phyloP scores from a whole-genome alignment of 2,113 vertebrate species.

The Petaurus breviceps region DNA sequence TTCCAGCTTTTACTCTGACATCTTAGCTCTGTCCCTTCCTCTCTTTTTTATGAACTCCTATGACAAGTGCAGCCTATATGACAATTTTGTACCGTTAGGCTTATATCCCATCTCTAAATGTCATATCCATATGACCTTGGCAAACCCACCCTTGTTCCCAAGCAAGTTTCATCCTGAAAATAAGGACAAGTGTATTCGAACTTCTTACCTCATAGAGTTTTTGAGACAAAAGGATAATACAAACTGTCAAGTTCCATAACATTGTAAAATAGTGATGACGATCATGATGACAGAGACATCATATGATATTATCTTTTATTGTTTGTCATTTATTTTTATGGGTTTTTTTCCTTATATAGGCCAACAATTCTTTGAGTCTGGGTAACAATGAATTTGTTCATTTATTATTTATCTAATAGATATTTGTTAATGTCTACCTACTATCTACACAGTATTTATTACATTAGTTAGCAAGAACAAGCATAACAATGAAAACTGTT shows the following conservation, averaged over 20 bases:
- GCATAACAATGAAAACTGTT: background rate
- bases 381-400: background rate
- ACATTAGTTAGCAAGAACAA: background rate
- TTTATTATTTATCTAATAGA: background rate
- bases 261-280: background rate
- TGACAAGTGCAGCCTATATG: background rate
- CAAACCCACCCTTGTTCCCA: background rate
- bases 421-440: background rate
- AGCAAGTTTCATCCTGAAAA: background rate
- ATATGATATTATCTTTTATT: too few species aligned
- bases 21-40: too few species aligned
- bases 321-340: background rate
- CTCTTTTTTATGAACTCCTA: background rate
- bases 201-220: background rate
- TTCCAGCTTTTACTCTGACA: too few species aligned
- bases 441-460: background rate
- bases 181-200: background rate
- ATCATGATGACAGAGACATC: background rate
- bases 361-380: background rate
- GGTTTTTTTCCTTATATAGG: too few species aligned
- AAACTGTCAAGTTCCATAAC: background rate
- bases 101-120: background rate
- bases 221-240: background rate
- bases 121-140: background rate
- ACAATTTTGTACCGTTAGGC: background rate